phyloP scores from a whole-genome alignment of 2,113 vertebrate species.

The Todiramphus saurophagus region DNA sequence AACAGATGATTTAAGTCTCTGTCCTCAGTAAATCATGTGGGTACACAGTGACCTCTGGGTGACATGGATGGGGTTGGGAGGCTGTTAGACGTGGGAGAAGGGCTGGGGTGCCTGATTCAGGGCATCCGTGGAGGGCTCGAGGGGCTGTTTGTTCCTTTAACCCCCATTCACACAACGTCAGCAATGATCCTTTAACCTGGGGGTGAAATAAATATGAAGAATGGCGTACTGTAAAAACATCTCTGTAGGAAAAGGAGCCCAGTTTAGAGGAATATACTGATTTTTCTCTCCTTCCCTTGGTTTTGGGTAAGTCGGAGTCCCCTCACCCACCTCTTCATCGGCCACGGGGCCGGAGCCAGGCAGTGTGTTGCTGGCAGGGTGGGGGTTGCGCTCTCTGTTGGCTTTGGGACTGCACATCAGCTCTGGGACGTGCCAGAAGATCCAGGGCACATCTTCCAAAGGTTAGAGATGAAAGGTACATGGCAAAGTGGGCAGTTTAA shows the following conservation, averaged over 20 bases:
- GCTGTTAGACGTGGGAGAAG: background rate
- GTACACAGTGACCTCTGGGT: too few species aligned
- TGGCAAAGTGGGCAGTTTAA: background rate
- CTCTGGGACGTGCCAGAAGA: rapidly evolving
- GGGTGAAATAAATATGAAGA: background rate
- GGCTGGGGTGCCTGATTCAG: background rate
- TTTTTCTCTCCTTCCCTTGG: background rate
- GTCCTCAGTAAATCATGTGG: background rate
- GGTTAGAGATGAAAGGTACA: background rate
- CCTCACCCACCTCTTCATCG: background rate
- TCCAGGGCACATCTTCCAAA: rapidly evolving
- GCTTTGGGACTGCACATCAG: rapidly evolving
- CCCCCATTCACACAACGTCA: background rate
- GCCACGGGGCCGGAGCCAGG: background rate
- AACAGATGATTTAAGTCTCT: background rate
- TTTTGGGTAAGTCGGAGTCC: background rate
- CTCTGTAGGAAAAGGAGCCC: background rate
- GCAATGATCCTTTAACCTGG: background rate
- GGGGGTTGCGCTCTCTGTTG: background rate
- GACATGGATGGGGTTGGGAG: background rate
- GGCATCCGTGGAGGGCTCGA: rapidly evolving
- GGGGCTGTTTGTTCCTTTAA: background rate
- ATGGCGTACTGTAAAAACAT: background rate
- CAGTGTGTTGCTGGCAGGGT: background rate
- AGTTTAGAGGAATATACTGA: background rate